Conservation (phyloP, 2,797 vertebrate genomes). For the Miichthys miiuy region DNA sequence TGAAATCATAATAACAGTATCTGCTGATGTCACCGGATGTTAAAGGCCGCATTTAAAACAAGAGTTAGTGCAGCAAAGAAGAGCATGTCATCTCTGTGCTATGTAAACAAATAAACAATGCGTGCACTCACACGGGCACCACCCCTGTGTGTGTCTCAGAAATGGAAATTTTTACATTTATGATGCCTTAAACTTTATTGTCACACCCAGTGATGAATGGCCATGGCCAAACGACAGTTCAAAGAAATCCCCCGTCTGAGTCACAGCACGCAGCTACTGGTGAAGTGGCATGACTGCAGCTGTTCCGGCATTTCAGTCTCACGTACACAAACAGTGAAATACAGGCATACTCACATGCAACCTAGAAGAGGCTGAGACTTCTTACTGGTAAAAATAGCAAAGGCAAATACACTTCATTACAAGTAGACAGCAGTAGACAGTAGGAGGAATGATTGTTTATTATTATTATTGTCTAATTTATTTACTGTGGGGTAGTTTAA, state of each 20-base stretch:
- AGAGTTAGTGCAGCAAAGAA: background rate
- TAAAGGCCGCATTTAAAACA: background rate
- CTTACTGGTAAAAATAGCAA: background rate
- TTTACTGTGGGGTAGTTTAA: background rate
- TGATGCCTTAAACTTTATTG: constrained; percentile 21
- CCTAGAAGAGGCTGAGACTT: background rate
- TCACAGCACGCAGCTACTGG: constrained; percentile 21
- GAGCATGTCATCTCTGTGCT: background rate
- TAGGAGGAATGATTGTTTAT: no score
- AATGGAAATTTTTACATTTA: constrained; percentile 3
- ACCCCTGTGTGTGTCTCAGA: background rate
- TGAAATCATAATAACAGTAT: background rate
- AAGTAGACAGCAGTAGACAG: background rate
- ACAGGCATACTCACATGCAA: constrained; percentile 1
- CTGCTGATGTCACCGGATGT: background rate
- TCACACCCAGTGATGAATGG: constrained; percentile 37
- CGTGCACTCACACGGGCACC: background rate
- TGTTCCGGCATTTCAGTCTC: constrained; percentile 28
- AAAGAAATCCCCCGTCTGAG: constrained; percentile 53
- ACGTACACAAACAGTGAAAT: background rate
- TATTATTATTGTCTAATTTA: no score
- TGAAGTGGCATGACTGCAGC: constrained; percentile 25
- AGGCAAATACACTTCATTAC: background rate
- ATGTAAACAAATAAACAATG: background rate
- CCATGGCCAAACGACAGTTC: constrained; percentile 36